Conservation (phyloP, 2,113 vertebrate species). For the Pseudopipra pipra region DNA sequence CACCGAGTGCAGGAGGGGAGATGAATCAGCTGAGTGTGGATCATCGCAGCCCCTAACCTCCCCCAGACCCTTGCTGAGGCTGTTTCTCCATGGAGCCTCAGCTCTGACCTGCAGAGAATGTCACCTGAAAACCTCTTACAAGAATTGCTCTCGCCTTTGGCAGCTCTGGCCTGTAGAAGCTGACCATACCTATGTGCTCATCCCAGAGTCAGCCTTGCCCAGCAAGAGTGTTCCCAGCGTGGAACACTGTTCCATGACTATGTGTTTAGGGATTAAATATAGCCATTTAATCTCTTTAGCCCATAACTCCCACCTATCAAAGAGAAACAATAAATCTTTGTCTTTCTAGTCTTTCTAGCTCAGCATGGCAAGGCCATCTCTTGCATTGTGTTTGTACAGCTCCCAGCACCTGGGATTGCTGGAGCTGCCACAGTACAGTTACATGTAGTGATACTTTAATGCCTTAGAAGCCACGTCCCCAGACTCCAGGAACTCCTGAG, state of each 20-base stretch:
- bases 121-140: neutral
- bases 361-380: fast-evolving
- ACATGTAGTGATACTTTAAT: neutral
- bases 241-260: neutral
- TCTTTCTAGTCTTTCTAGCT: neutral
- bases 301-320: neutral
- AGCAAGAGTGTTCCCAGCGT: neutral
- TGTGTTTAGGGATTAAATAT: neutral
- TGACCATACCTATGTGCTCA: neutral
- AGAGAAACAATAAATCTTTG: neutral
- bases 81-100: neutral
- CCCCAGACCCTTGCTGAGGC: neutral
- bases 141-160: neutral
- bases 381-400: neutral
- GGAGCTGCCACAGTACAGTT: neutral
- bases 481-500: neutral
- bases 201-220: neutral
- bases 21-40: neutral
- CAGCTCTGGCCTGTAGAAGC: neutral
- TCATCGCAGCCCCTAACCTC: neutral
- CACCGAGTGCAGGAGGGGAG: neutral
- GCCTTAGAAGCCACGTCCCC: neutral
- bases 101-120: neutral
- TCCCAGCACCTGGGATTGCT: neutral
- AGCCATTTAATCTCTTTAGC: neutral